Evolutionary conservation across 2,113 vertebrate species (phyloP), one percentile per base, ranked within the genome.

Genomic region (Mirounga angustirostris): DNA sequence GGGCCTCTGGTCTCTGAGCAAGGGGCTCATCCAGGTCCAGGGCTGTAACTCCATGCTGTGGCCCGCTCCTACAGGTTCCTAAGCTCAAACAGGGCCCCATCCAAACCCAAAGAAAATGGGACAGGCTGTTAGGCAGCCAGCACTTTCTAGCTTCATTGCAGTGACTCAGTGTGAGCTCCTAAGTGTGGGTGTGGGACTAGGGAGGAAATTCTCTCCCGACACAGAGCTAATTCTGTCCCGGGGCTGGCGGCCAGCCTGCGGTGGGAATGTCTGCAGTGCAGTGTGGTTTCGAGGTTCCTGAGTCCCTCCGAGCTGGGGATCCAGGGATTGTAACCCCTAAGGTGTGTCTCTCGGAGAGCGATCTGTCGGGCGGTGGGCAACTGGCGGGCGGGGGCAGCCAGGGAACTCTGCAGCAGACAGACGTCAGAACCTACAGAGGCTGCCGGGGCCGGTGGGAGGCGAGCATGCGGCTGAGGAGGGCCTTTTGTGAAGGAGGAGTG

Each of bases 181-280:
- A 5, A 1, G 24, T 1, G 93, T 95, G 94, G 97, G 97, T 5
- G 97, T 98, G 97, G 83, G 94, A 96, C 69, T 56, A n/a, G 89
- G 83, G 89, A 90, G 98, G 95, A 95, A 95, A 83, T 11, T 58
- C 36, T 89, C 69, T 93, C 93, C 83, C 0, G 4, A 69, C 71
- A 13, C 69, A 11, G 88, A 93, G 93, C 98, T 98, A 98, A 98
- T 97, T 98, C 95, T 50, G 95, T 97, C 94, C 22, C 0, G 0
- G 26, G 16, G 73, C 94, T 19, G 86, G 95, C 89, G 16, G 97
- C 97, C 97, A 95, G 92, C 46, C 80, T 56, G 82, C 0, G 9
- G 86, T 73, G 52, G 69, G 76, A 79, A 76, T 15, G 65, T 76
- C 88, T 90, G 73, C 3, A 58, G 46, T 0, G 0, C 78, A 36